Percentiles rank a stretch among this genome's conserved stretches.
These are phyloP conservation scores for Mantis religiosa DNA, from an alignment of 2,888 invertebrate species.

Conservation along the genomic window DNA sequence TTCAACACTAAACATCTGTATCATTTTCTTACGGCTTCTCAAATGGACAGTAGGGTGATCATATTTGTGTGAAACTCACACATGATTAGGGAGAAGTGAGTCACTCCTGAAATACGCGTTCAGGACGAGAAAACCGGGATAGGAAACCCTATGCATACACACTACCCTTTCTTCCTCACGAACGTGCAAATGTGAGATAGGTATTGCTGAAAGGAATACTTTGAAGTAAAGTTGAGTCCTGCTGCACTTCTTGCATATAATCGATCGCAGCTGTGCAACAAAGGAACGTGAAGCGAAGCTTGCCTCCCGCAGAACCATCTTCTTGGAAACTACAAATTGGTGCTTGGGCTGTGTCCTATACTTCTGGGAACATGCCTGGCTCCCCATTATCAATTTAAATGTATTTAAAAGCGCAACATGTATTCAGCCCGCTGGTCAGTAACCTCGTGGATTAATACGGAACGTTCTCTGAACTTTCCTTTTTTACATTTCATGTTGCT, in stretches of 20 bases:
- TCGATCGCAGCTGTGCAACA: background rate
- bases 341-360: background rate
- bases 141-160: background rate
- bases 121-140: background rate
- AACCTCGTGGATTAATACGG: background rate
- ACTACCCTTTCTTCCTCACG: background rate
- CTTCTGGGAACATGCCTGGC: background rate
- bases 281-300: background rate
- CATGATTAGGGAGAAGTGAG: background rate
- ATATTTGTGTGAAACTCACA: background rate
- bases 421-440: background rate
- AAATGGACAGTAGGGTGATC: background rate
- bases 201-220: background rate
- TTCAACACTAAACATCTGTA: too few relatives aligned
- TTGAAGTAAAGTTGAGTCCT: background rate
- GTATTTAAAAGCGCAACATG: background rate
- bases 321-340: background rate
- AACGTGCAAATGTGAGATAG: background rate
- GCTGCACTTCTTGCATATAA: background rate
- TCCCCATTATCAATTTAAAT: background rate
- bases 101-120: background rate
- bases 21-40: background rate
- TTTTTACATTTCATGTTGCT: background rate
- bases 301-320: background rate
- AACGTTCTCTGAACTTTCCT: background rate